Conservation (phyloP, 2,113 vertebrate genomes). For the Apaloderma vittatum region DNA sequence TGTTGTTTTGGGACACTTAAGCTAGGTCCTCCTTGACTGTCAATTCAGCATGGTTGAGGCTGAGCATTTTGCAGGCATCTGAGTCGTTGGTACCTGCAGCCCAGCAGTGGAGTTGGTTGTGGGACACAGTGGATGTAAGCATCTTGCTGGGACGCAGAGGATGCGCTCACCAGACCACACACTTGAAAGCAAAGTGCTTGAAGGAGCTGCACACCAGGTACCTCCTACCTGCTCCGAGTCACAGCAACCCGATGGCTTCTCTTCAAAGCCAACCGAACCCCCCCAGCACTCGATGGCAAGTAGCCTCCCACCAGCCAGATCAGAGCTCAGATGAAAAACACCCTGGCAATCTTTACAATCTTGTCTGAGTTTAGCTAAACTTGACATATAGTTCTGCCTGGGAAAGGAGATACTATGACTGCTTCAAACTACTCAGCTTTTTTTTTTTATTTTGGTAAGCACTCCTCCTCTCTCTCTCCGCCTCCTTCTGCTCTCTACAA, state of each 20-base stretch:
- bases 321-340: background rate
- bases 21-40: background rate
- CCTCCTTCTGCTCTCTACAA: background rate
- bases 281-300: background rate
- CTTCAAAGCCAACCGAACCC: background rate
- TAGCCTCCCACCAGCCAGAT: background rate
- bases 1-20: background rate
- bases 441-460: background rate
- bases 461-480: background rate
- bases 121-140: background rate
- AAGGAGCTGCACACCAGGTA: background rate
- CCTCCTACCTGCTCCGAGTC: accelerated
- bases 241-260: background rate
- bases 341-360: background rate
- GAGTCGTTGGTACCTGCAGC: background rate
- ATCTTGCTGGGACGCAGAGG: background rate
- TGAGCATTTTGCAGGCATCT: background rate
- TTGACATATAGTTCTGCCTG: background rate
- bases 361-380: background rate
- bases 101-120: background rate
- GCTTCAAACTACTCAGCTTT: background rate
- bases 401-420: background rate
- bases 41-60: background rate
- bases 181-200: background rate
- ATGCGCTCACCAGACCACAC: background rate